These are phyloP conservation scores for crab-eating macaque (Macaca fascicularis) DNA, from an alignment of 2,113 vertebrate species.

Conservation along the genomic window DNA sequence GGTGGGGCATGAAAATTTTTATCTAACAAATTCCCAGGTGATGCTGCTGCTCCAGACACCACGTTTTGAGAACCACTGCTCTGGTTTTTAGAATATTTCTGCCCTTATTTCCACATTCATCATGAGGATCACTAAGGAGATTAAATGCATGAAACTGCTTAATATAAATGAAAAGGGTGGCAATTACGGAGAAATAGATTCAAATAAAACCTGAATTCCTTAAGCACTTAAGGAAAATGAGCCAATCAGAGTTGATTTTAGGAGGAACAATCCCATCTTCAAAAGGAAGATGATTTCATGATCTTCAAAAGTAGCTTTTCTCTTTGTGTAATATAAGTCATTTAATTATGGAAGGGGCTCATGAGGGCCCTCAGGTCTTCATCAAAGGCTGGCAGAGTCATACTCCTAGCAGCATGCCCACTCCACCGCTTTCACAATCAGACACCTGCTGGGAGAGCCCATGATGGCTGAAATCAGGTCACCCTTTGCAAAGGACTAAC, in stretches of 20 bases:
- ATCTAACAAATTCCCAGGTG: neutral
- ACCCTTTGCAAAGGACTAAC: neutral
- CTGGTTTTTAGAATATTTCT: neutral
- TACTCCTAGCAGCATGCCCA: neutral
- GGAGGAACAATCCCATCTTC: neutral
- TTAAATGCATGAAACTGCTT: neutral
- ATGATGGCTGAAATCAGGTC: slow-evolving; percentile 27
- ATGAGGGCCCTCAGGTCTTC: slow-evolving; percentile 44
- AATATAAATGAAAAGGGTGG: neutral
- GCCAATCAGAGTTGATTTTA: slow-evolving; percentile 40
- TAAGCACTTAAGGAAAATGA: slow-evolving; percentile 29
- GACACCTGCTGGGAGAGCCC: slow-evolving; percentile 34
- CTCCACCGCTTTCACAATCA: slow-evolving; percentile 51
- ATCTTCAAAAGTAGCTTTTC: slow-evolving; percentile 50
- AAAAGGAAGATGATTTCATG: slow-evolving; percentile 39
- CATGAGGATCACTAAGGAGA: neutral
- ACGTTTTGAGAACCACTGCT: neutral
- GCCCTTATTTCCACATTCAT: neutral
- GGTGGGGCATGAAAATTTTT: neutral
- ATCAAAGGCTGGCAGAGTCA: slow-evolving; percentile 13
- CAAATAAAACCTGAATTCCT: slow-evolving; percentile 17
- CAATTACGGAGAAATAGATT: slow-evolving; percentile 14
- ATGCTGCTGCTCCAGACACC: neutral
- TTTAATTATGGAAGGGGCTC: slow-evolving; percentile 56
- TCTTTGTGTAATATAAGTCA: slow-evolving; percentile 23